phyloP scores from a whole-genome alignment of 2,113 vertebrate genomes.

The Crypturellus undulatus region DNA sequence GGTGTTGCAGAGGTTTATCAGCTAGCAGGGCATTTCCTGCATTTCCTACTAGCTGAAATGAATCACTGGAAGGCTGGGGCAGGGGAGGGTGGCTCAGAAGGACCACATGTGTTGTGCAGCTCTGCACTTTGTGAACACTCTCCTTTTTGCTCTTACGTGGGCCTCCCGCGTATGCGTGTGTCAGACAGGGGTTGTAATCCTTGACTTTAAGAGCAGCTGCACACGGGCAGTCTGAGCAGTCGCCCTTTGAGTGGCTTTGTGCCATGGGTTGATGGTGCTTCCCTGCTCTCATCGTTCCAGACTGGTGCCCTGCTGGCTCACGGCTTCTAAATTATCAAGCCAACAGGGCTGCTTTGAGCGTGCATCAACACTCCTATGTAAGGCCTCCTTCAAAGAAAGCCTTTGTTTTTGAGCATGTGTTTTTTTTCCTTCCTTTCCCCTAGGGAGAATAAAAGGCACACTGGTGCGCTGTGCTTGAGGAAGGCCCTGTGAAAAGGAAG shows the following conservation, averaged over 20 bases:
- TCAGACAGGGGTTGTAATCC: too few relatives aligned
- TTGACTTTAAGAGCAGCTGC: too few relatives aligned
- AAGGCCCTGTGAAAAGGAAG: not conserved
- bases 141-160: not conserved
- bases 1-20: not conserved
- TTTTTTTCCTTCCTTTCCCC: too few relatives aligned
- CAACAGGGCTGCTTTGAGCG: not conserved
- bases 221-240: too few relatives aligned
- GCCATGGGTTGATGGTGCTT: too few relatives aligned
- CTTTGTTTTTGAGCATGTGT: not conserved
- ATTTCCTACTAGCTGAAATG: not conserved
- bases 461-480: not conserved
- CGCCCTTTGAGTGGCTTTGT: too few relatives aligned
- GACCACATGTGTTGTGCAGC: not conserved
- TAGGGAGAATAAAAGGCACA: not conserved
- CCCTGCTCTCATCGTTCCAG: too few relatives aligned
- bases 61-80: fast-evolving
- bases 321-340: not conserved
- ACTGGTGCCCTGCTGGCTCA: too few relatives aligned
- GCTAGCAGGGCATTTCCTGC: not conserved
- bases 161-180: too few relatives aligned
- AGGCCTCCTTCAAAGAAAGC: not conserved
- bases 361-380: not conserved
- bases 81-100: not conserved
- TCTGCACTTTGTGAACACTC: not conserved